Evolutionary conservation across 2,888 invertebrate species (phyloP).

Genomic region (Panzeria rudis): DNA sequence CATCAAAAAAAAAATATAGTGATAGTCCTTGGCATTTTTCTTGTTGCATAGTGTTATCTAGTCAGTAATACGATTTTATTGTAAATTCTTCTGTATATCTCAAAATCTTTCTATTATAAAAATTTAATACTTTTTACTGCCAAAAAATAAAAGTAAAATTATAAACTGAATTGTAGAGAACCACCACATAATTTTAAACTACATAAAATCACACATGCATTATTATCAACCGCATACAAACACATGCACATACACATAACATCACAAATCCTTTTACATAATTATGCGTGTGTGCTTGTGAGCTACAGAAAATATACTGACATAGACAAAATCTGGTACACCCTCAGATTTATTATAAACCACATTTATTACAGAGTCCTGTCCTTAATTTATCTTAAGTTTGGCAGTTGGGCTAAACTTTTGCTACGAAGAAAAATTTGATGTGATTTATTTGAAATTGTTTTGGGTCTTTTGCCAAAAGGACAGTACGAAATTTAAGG

Average conservation of each 20-base stretch:
- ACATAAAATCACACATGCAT: background rate
- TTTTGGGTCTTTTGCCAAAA: constrained; percentile 1
- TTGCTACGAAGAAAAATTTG: constrained; percentile 43
- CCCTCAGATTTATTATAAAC: constrained; percentile 60
- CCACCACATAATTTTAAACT: constrained; percentile 55
- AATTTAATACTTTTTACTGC: constrained; percentile 45
- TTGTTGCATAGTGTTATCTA: no score
- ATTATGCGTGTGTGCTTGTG: background rate
- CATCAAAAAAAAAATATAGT: no score
- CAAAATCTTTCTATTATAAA: background rate
- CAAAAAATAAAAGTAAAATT: background rate
- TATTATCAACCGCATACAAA: constrained; percentile 7
- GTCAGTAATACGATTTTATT: constrained; percentile 33
- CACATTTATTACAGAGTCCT: constrained; percentile 68
- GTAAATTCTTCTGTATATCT: background rate
- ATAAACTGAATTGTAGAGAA: constrained; percentile 37
- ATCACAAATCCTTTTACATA: no score
- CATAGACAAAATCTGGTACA: constrained; percentile 52
- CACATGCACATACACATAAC: background rate
- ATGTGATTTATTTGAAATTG: constrained; percentile 60
- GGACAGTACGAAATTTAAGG: constrained; percentile 24
- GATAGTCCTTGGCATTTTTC: no score
- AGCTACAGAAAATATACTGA: constrained; percentile 28
- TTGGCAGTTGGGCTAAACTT: constrained; percentile 63
- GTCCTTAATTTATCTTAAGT: constrained; percentile 69